Evolutionary conservation across 2,113 vertebrate species (phyloP).

Genomic region (Dendropsophus ebraccatus): DNA sequence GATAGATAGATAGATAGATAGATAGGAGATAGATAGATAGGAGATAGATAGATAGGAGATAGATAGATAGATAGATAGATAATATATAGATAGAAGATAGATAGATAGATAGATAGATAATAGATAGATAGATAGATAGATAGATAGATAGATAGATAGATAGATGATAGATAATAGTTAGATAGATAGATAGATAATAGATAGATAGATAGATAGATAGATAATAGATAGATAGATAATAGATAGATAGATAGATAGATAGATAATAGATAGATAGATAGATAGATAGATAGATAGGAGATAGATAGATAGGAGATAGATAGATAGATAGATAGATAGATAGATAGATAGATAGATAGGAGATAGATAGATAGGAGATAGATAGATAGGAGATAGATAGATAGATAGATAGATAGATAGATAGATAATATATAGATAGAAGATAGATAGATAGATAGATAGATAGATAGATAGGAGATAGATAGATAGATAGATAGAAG

Average conservation of each 20-base stretch:
- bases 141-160: neutral
- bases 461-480: neutral
- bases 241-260: too few relatives aligned
- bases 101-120: neutral
- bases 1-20: constrained; percentile 1
- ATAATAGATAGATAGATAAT: too few relatives aligned
- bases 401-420: neutral
- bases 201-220: too few relatives aligned
- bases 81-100: neutral
- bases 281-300: too few relatives aligned
- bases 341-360: neutral
- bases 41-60: neutral
- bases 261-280: too few relatives aligned
- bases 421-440: neutral
- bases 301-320: too few relatives aligned
- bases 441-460: neutral
- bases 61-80: neutral
- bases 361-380: neutral
- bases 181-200: too few relatives aligned
- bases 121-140: neutral
- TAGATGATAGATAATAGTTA: too few relatives aligned
- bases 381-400: neutral
- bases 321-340: too few relatives aligned
- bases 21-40: neutral
- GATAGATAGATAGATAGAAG: neutral